Evolutionary conservation across 2,888 invertebrate species (phyloP), one percentile per base, ranked within the genome.

Genomic region (Hyposoter didymator): DNA sequence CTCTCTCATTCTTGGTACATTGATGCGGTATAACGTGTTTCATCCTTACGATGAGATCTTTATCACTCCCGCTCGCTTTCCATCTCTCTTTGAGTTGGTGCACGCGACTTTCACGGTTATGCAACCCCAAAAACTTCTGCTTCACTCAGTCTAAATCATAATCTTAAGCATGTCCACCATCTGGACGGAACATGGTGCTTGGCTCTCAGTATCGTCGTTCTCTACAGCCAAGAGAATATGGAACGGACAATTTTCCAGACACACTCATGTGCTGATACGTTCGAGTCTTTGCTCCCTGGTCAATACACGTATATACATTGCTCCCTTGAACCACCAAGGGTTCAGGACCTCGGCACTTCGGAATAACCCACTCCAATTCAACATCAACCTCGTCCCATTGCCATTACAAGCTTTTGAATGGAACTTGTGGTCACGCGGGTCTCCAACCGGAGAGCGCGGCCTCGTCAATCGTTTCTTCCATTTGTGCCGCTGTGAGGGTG

Each of bases 391-490:
- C 82, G 62, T 78, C 81, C 80, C 78, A 78, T 55, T 83, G 67
- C 78, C 55, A 84, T 81, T 84, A 83, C 83, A 75, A 62, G 78
- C 73, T 72, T 49, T 69, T 81, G 69, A 83, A 83, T 81, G 80
- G 69, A 59, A 14, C 55, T 49, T 47, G 67, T 74, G 67, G 74
- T 84, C 76, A 69, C 67, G 35, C 28, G 74, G 47, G 64, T 78
- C 55, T 62, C 28, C 49, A 7, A 52, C 35, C 47, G 55, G 47
- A 69, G 55, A 22, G 84, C n/a, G 72, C 69, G 59, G 82, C 74
- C 76, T 82, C 79, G 82, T 74, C 86, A 81, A 74, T 85, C 85
- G 83, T 83, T 85, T 79, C 85, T 82, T 82, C 82, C 79, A 82
- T 82, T 73, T 73, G 64, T 64, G 72, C 43, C 8, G 28, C 52